Evolutionary conservation across 2,797 vertebrate species (phyloP).

Genomic region (Dermochelys coriacea): DNA sequence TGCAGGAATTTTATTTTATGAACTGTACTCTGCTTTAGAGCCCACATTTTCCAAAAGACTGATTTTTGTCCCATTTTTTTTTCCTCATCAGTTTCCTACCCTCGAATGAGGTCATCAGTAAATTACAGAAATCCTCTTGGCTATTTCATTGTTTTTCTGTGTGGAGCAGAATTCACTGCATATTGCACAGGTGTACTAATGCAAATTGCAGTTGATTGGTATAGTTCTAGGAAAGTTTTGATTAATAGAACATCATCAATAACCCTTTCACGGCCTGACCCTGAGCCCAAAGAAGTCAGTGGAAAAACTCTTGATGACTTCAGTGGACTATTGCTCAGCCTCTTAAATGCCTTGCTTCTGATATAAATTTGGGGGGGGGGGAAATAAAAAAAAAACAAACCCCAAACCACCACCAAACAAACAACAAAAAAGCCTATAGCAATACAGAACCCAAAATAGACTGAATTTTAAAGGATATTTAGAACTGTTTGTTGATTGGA

Average conservation of each 20-base stretch:
- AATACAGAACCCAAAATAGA: neutral
- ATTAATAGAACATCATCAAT: neutral
- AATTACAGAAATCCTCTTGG: conserved; percentile 46
- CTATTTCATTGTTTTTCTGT: conserved; percentile 36
- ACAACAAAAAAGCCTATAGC: neutral
- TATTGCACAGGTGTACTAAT: neutral
- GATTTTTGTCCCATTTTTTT: conserved; percentile 58
- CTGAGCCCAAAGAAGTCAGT: neutral
- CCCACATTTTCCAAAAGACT: conserved; percentile 12
- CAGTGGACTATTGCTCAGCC: neutral
- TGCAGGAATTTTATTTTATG: conserved; percentile 65
- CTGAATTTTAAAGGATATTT: conserved; percentile 33
- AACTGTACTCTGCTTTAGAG: conserved; percentile 49
- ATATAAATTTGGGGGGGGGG: neutral
- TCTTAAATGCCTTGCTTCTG: neutral
- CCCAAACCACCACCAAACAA: too few relatives aligned
- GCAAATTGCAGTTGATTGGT: neutral
- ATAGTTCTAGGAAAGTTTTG: neutral
- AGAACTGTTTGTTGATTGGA: conserved; percentile 5
- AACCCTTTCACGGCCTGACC: neutral
- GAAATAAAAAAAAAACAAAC: neutral
- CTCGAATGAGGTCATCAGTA: conserved; percentile 41
- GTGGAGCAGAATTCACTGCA: neutral
- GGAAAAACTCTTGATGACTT: neutral
- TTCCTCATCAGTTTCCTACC: neutral